A percentile compares a stretch with the other conserved stretches of the same genome.
Evolutionary conservation across 2,113 vertebrate species (phyloP).

Genomic region (Promerops cafer): DNA sequence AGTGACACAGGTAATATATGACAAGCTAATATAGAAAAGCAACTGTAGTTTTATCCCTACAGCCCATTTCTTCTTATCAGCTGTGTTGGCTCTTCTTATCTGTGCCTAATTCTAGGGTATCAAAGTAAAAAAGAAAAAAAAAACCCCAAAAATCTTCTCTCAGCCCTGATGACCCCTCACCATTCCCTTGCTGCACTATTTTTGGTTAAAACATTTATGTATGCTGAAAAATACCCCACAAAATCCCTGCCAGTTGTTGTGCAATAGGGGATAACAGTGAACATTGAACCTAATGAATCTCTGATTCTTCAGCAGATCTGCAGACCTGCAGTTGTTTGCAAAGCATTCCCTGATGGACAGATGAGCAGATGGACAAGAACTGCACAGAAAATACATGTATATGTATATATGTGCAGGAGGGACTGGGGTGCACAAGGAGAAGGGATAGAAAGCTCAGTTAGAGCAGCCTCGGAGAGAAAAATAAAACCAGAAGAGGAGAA

Average conservation of each 20-base stretch:
- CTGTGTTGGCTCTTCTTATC: background rate
- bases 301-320: background rate
- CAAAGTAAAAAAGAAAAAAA: background rate
- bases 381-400: background rate
- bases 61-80: background rate
- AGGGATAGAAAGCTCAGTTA: background rate
- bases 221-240: background rate
- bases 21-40: background rate
- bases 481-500: background rate
- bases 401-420: background rate
- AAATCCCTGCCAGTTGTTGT: background rate
- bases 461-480: background rate
- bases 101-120: background rate
- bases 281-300: background rate
- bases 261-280: background rate
- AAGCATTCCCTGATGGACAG: background rate
- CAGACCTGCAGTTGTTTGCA: background rate
- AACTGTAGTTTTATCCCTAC: background rate
- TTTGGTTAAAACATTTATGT: background rate
- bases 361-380: background rate
- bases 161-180: background rate
- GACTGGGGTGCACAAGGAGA: background rate
- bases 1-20: background rate
- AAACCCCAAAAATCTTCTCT: background rate
- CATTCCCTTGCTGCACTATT: fast-evolving